These are phyloP conservation scores for Notodonta ziczac DNA, from an alignment of 2,888 invertebrate genomes.

Conservation along the genomic window DNA sequence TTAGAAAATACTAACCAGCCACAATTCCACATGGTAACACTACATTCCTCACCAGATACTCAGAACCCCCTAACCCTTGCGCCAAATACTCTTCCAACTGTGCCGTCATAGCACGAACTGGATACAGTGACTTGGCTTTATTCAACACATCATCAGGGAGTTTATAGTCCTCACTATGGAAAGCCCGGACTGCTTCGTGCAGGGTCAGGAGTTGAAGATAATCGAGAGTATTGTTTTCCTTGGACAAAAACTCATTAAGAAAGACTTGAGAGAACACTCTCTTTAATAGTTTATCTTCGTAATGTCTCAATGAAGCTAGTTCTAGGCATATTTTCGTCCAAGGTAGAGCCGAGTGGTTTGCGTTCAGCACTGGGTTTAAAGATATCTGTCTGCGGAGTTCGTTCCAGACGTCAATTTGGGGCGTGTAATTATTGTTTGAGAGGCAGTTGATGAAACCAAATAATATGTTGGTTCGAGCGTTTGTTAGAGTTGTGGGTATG, in stretches of 20 bases:
- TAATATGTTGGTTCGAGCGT: slow-evolving; percentile 67
- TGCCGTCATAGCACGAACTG: slow-evolving; percentile 56
- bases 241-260: slow-evolving; percentile 63
- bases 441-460: slow-evolving; percentile 82
- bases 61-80: slow-evolving; percentile 82
- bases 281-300: slow-evolving; percentile 79
- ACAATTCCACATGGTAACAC: slow-evolving; percentile 81
- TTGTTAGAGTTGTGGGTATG: slow-evolving; percentile 63
- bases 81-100: slow-evolving; percentile 78
- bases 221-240: slow-evolving; percentile 70
- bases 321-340: slow-evolving; percentile 83
- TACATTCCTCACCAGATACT: slow-evolving; percentile 82
- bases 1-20: slow-evolving; percentile 70
- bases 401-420: slow-evolving; percentile 79
- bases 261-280: slow-evolving; percentile 80
- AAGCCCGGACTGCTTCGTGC: slow-evolving; percentile 80
- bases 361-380: slow-evolving; percentile 63
- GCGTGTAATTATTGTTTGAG: slow-evolving; percentile 85
- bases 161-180: slow-evolving; percentile 67
- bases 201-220: slow-evolving; percentile 80
- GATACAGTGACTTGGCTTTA: slow-evolving; percentile 60
- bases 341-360: slow-evolving; percentile 67
- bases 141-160: slow-evolving; percentile 68
- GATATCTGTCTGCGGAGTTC: slow-evolving; percentile 71
- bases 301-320: slow-evolving; percentile 85